Base-by-base conservation (phyloP, 2,113 vertebrate genomes). In the Odobenus rosmarus region DNA sequence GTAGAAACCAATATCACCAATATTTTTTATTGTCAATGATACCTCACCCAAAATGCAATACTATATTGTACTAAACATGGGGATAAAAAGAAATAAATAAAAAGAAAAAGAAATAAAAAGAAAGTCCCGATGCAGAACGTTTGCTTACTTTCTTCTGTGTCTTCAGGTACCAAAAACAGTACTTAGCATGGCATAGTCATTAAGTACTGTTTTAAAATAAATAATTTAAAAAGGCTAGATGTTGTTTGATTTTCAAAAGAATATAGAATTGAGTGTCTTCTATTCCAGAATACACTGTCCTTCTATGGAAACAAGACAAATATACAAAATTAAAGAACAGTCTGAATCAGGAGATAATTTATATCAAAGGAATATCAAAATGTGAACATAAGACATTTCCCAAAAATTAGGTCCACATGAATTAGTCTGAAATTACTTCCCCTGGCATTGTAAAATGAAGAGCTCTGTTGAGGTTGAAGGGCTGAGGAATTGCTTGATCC, bases 181-280 rank as follows among this genome's bases (percentile, higher is more conserved):
- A 42, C 33, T 93, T 95, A 81, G 19, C 24, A 36, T 51, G 62
- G 55, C 53, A 81, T n/a, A 36, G 2, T 62, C 33, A 57, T 33
- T 85, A 88, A 92, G 53, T 91, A 82, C 76, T 31, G 42, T 49
- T 96, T 92, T 84, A 33, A 85, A 91, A 42, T 23, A 88, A 62
- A 31, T 31, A 5, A 62, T 31, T 62, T 28, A 31, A 14, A 62
- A 62, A 62, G 28, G 13, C 24, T 49, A 62, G 7, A 1, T 83
- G 9, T 7, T n/a, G 3, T n/a, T 89, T 83, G 12, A 49, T 42
- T 74, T 51, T 31, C 16, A 64, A 55, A 88, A 57, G 7, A 82
- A 36, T 55, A 76, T 4, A 81, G 74, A 91, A 31, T 9, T 21
- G 13, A 51, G 6, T 67, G 7, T 80, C 19, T 61, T 89, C 57